Evolutionary conservation across 2,888 invertebrate species (phyloP).

Genomic region (Cryptocephalus moraei): DNA sequence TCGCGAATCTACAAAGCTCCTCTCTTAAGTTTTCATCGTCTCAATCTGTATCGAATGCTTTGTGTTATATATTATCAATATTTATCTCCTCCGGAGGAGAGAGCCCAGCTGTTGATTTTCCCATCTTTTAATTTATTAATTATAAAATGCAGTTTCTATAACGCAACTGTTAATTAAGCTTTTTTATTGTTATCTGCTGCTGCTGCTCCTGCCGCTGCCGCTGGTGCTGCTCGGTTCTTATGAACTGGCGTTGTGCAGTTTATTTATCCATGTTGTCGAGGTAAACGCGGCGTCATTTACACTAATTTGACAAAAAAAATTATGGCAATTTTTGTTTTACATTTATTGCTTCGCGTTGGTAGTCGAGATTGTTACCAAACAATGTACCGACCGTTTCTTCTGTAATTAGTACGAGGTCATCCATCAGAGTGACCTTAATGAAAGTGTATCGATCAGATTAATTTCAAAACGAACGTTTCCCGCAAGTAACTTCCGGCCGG

Average conservation of each 20-base stretch:
- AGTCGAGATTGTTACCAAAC: too few species aligned
- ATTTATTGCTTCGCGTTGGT: too few species aligned
- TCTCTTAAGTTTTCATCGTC: slow-evolving; percentile 8
- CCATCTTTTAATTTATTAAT: slow-evolving; percentile 28
- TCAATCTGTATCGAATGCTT: slow-evolving; percentile 17
- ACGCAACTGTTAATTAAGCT: slow-evolving; percentile 10
- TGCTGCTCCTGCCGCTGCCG: background rate
- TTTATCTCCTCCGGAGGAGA: slow-evolving; percentile 18
- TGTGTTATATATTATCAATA: slow-evolving; percentile 22
- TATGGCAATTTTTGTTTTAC: too few species aligned
- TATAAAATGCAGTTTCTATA: slow-evolving; percentile 21
- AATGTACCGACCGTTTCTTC: too few species aligned
- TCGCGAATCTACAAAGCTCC: slow-evolving; percentile 18
- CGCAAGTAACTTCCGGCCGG: slow-evolving; percentile 11
- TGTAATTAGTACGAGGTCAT: background rate
- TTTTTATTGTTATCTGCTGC: slow-evolving; percentile 6
- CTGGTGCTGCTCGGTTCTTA: too few species aligned
- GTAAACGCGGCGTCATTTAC: too few species aligned
- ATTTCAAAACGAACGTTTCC: slow-evolving; percentile 5
- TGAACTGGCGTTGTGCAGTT: too few species aligned
- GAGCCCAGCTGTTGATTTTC: slow-evolving; percentile 23
- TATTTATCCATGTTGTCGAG: too few species aligned
- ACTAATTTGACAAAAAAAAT: too few species aligned
- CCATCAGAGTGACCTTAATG: slow-evolving; percentile 2
- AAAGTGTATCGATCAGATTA: slow-evolving; percentile 5